These are phyloP conservation scores for Podarcis siculus DNA, from an alignment of 2,797 vertebrate species.

Conservation along the genomic window DNA sequence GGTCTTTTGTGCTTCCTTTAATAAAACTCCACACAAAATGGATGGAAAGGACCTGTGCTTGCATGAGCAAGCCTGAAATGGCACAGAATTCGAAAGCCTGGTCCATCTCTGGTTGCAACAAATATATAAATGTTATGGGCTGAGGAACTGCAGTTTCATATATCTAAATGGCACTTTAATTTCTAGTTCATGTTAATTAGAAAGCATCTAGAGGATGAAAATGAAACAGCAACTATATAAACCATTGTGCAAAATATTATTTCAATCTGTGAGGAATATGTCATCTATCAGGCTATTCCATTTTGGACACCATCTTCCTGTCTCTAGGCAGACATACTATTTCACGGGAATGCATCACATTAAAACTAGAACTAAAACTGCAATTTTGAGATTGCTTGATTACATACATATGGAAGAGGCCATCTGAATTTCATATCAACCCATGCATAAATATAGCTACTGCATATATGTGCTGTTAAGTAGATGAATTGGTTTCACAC, in stretches of 20 bases:
- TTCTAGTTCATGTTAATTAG: background rate
- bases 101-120: background rate
- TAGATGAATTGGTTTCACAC: constrained; percentile 39
- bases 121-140: background rate
- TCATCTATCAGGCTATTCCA: background rate
- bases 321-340: background rate
- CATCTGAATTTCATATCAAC: constrained; percentile 69
- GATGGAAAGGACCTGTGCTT: no score
- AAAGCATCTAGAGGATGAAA: background rate
- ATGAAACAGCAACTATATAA: background rate
- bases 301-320: background rate
- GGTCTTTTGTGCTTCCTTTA: no score
- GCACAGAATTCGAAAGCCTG: no score
- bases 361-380: constrained; percentile 65
- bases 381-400: constrained; percentile 62
- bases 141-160: background rate
- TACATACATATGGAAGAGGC: constrained; percentile 71
- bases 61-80: no score
- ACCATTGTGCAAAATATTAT: background rate
- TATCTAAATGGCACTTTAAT: background rate
- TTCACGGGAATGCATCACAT: constrained; percentile 49
- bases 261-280: background rate
- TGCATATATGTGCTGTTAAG: constrained; percentile 56
- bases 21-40: no score
- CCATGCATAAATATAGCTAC: constrained; percentile 59